A percentile compares a stretch with the other conserved stretches of the same genome.
phyloP scores from a whole-genome alignment of 1,140 invertebrate genomes.

The Pseudomyrmex cubaensis region DNA sequence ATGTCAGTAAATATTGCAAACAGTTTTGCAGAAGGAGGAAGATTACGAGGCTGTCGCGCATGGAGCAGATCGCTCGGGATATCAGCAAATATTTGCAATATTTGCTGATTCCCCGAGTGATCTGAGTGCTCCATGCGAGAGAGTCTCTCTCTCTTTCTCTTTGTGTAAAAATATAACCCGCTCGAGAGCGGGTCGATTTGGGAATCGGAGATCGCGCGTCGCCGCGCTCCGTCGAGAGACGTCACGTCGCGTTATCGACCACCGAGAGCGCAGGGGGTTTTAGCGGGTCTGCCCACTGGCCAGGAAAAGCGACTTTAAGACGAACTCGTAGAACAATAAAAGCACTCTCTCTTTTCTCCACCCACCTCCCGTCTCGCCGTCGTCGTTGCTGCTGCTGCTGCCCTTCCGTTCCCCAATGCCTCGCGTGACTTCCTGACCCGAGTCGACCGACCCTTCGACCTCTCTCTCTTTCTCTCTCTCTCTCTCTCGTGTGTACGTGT shows the following conservation, averaged over 20 bases:
- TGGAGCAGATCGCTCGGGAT: too few relatives aligned
- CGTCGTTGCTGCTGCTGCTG: slow-evolving; percentile 14
- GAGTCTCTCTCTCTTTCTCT: too few relatives aligned
- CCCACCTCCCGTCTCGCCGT: slow-evolving; percentile 20
- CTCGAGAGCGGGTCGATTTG: slow-evolving; percentile 25
- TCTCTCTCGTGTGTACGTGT: not conserved
- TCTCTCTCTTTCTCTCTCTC: not conserved
- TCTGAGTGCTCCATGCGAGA: not conserved
- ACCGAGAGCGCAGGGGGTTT: slow-evolving; percentile 17
- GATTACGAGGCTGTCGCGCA: too few relatives aligned
- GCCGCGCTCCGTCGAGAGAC: slow-evolving; percentile 36
- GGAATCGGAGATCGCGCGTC: slow-evolving; percentile 43
- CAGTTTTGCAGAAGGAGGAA: too few relatives aligned
- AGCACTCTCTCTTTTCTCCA: slow-evolving; percentile 64
- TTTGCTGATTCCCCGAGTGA: too few relatives aligned
- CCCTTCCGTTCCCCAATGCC: slow-evolving; percentile 50
- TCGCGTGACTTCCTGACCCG: slow-evolving; percentile 81
- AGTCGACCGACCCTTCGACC: slow-evolving; percentile 69
- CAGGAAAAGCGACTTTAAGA: slow-evolving; percentile 74
- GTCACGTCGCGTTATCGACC: slow-evolving; percentile 67
- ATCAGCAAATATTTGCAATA: too few relatives aligned
- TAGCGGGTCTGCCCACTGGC: slow-evolving; percentile 69
- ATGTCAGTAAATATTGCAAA: too few relatives aligned
- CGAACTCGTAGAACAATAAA: slow-evolving; percentile 74
- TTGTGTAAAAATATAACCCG: slow-evolving; percentile 35